phyloP scores from a whole-genome alignment of 2,797 vertebrate genomes.

The Otolemur crassicaudatus region DNA sequence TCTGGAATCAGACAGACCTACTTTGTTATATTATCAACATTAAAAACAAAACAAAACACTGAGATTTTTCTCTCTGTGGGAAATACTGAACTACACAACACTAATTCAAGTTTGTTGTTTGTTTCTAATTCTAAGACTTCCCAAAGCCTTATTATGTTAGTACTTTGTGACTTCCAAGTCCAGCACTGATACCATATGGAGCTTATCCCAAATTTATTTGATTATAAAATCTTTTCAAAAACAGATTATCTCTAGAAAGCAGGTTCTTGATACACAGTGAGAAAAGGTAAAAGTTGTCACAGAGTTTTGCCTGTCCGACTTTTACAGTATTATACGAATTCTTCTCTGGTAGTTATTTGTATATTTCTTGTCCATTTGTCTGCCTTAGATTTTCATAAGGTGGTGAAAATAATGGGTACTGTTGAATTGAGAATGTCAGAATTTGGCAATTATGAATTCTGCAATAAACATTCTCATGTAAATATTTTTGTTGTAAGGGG shows the following conservation, averaged over 20 bases:
- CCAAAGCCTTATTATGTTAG: constrained; percentile 10
- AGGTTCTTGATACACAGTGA: background rate
- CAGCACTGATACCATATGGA: background rate
- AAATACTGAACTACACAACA: constrained; percentile 44
- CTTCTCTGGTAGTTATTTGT: background rate
- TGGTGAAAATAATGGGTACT: constrained; percentile 18
- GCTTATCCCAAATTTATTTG: constrained; percentile 18
- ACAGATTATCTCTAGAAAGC: background rate
- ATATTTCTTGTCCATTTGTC: background rate
- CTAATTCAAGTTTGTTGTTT: background rate
- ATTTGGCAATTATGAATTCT: background rate
- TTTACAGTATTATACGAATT: background rate
- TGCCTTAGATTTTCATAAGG: background rate
- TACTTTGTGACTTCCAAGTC: background rate
- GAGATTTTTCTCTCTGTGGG: background rate
- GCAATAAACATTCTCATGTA: too few species aligned
- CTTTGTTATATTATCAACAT: background rate
- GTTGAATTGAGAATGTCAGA: background rate
- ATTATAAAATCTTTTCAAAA: constrained; percentile 14
- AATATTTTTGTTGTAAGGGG: too few species aligned
- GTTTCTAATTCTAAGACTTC: constrained; percentile 38
- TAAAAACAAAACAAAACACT: background rate
- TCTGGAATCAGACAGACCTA: background rate
- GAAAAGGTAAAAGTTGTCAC: background rate
- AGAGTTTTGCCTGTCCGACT: background rate